phyloP scores from a whole-genome alignment of 1,140 invertebrate species.

The Drosophila cardini region DNA sequence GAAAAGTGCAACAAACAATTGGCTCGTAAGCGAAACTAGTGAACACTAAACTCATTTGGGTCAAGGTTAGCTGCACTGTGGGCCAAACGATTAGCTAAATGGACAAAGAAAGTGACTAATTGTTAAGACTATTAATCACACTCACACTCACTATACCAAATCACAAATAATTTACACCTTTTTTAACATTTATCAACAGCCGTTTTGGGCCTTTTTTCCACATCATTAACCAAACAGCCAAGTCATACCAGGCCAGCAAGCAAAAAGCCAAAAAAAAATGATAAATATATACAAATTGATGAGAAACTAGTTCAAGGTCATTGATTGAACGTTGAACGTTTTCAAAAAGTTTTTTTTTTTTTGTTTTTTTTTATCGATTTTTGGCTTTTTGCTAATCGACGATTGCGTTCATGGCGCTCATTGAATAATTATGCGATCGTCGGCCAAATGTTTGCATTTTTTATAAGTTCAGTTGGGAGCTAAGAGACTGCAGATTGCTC shows the following conservation, averaged over 20 bases:
- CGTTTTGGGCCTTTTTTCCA: slow-evolving; percentile 21
- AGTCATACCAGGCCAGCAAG: slow-evolving; percentile 44
- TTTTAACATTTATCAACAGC: slow-evolving; percentile 34
- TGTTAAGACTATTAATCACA: slow-evolving; percentile 58
- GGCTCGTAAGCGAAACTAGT: neutral
- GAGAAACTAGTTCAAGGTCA: slow-evolving; percentile 81
- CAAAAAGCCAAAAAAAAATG: slow-evolving; percentile 1
- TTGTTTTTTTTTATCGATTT: slow-evolving; percentile 8
- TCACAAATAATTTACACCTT: slow-evolving; percentile 27
- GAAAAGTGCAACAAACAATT: slow-evolving; percentile 27
- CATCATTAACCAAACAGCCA: slow-evolving; percentile 60
- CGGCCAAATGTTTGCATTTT: slow-evolving; percentile 71
- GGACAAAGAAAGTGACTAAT: slow-evolving; percentile 65
- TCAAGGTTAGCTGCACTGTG: slow-evolving; percentile 73
- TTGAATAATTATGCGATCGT: slow-evolving; percentile 63
- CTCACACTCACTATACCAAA: slow-evolving; percentile 19
- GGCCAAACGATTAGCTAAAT: slow-evolving; percentile 13
- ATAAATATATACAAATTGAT: slow-evolving; percentile 50
- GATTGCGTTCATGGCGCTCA: slow-evolving; percentile 55
- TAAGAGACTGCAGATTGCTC: slow-evolving; percentile 41
- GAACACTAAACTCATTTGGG: slow-evolving; percentile 56
- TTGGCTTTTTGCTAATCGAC: slow-evolving; percentile 68
- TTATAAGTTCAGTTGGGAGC: slow-evolving; percentile 30
- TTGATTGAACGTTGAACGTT: slow-evolving; percentile 63
- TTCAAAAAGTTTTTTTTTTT: too few relatives aligned